Percentiles rank a stretch among this genome's conserved stretches.
Evolutionary conservation across 2,888 invertebrate genomes (phyloP).

Genomic region (Limnephilus rhombicus): DNA sequence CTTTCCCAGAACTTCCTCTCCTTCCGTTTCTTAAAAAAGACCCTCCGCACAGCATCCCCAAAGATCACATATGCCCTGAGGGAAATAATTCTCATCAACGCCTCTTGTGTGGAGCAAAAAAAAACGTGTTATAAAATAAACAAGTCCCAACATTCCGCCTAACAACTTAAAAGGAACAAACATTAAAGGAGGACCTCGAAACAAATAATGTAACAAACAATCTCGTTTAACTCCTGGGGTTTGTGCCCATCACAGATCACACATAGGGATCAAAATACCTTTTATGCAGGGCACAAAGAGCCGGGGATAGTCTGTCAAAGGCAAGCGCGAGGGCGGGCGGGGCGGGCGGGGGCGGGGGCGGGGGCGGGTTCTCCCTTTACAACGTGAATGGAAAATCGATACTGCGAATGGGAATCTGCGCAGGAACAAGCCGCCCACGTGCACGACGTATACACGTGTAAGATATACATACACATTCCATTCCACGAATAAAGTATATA

Average conservation of each 20-base stretch:
- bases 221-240: not conserved
- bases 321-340: not conserved
- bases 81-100: no score
- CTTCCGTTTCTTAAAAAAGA: no score
- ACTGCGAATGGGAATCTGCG: conserved; percentile 40
- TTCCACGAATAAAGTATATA: not conserved
- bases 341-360: not conserved
- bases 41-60: no score
- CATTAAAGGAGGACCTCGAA: not conserved
- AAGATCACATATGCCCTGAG: no score
- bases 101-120: no score
- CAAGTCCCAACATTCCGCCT: not conserved
- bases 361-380: conserved; percentile 18
- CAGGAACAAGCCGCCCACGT: conserved; percentile 18
- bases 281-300: not conserved
- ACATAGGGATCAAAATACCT: not conserved
- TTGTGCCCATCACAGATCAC: not conserved
- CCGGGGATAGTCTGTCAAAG: conserved; percentile 14
- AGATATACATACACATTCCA: not conserved
- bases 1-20: no score
- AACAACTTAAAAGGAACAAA: not conserved
- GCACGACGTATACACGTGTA: not conserved
- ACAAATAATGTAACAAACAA: not conserved
- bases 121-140: no score
- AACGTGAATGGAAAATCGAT: conserved; percentile 47